Percentiles rank a stretch among this genome's conserved stretches.
These are phyloP conservation scores for Steatornis caripensis DNA, from an alignment of 2,113 vertebrate species.

Conservation along the genomic window DNA sequence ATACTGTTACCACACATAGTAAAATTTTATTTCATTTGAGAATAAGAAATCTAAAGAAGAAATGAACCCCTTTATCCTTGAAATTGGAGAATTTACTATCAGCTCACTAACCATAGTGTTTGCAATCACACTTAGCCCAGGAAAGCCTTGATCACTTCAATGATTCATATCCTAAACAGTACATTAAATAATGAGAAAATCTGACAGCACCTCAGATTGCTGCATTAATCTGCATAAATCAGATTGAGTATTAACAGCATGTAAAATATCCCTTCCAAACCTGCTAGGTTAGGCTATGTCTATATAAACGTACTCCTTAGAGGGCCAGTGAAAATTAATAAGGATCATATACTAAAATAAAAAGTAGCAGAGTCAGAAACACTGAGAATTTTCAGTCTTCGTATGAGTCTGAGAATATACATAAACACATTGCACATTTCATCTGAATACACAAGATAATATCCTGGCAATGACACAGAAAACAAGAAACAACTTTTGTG, in stretches of 20 bases:
- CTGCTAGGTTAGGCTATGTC: neutral
- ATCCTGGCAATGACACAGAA: neutral
- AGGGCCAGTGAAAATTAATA: neutral
- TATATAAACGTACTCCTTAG: neutral
- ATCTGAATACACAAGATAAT: neutral
- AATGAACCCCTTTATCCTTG: neutral
- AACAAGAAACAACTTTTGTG: neutral
- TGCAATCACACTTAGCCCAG: neutral
- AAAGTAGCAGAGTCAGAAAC: neutral
- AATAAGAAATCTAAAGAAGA: neutral
- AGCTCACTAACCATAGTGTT: neutral
- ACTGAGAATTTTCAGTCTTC: neutral
- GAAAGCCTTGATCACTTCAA: neutral
- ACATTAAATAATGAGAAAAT: neutral
- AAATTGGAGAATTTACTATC: neutral
- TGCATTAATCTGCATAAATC: conserved; percentile 14
- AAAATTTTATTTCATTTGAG: neutral
- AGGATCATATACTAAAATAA: neutral
- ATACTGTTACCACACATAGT: neutral
- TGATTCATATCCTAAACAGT: neutral
- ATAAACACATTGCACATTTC: neutral
- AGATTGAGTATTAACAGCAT: neutral
- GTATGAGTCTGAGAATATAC: neutral
- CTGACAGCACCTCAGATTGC: neutral
- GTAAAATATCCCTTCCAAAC: neutral